These are phyloP conservation scores for Microvelia longipes DNA, from an alignment of 1,140 invertebrate genomes.

Conservation along the genomic window DNA sequence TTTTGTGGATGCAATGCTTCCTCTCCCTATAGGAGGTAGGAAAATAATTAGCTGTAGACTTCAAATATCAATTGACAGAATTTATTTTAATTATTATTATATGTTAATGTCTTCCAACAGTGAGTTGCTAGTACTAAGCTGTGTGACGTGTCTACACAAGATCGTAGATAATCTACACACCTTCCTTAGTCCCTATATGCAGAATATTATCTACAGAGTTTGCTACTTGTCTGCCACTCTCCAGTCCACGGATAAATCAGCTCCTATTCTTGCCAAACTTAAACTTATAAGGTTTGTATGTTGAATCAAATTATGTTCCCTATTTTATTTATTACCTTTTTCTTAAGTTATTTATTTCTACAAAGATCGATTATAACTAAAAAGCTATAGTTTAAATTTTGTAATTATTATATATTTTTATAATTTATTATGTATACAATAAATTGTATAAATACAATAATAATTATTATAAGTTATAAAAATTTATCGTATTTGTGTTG, in stretches of 20 bases:
- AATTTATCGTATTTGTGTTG: too few species aligned
- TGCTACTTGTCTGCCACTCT: constrained; percentile 28
- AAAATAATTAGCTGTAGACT: too few species aligned
- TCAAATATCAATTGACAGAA: too few species aligned
- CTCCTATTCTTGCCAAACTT: constrained; percentile 38
- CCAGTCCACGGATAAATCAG: constrained; percentile 10
- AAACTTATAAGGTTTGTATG: constrained; percentile 38
- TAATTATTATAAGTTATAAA: too few species aligned
- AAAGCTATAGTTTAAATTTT: background rate
- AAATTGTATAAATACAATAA: background rate
- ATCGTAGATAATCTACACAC: constrained; percentile 61
- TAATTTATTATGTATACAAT: background rate
- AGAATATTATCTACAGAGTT: constrained; percentile 51
- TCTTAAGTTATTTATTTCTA: background rate
- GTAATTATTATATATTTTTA: background rate
- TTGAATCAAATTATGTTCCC: too few species aligned
- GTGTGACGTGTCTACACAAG: constrained; percentile 59
- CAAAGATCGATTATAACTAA: background rate
- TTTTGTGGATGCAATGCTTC: too few species aligned
- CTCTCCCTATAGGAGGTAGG: too few species aligned
- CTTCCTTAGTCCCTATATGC: constrained; percentile 69
- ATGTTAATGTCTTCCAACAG: constrained; percentile 10
- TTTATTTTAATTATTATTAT: too few species aligned
- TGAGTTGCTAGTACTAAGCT: constrained; percentile 31
- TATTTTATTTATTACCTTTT: constrained; percentile 2